Evolutionary conservation across 2,888 invertebrate species (phyloP), one percentile per base, ranked within the genome.

Genomic region (Gastrophysa polygoni): DNA sequence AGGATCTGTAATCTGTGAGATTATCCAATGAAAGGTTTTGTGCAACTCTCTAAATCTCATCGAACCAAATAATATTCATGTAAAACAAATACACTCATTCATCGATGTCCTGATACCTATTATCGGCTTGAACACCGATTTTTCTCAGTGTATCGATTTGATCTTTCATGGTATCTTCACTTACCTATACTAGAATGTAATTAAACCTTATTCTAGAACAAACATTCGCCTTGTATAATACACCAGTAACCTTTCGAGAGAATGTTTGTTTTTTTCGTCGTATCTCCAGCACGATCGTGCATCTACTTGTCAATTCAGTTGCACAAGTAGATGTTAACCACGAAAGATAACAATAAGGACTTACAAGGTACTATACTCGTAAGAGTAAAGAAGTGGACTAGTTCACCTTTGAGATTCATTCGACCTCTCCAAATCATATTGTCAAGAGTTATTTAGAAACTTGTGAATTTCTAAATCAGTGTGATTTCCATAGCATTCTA

Each of bases 191-290:
- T 21, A 24, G n/a, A 34, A 16, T 7, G 38, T 28, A 54, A 54
- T 54, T 54, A 54, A 43, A 54, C 43, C 43, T 43, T 21, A 43
- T 64, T 59, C 63, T 57, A 64, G 66, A 61, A 66, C 57, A 52
- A 58, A 63, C 72, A 64, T 71, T 74, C 69, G 68, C 69, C 67
- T 70, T 69, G 70, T 73, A 71, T 66, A 68, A 73, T 43, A 69
- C 61, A 66, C 70, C 71, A 68, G 68, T 76, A 73, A 76, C 77
- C 76, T 77, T 76, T 75, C 73, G 71, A 75, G 76, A 76, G 76
- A 75, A 75, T 72, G 75, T 71, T 64, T 64, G 59, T 65, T 67
- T 74, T 75, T 75, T 75, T 71, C 68, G 61, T 66, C 61, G 64
- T 67, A 71, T 72, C 70, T 51, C 61, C 61, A 32, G 67, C 71